phyloP scores from a whole-genome alignment of 2,113 vertebrate species.

The Lamprotornis superbus region DNA sequence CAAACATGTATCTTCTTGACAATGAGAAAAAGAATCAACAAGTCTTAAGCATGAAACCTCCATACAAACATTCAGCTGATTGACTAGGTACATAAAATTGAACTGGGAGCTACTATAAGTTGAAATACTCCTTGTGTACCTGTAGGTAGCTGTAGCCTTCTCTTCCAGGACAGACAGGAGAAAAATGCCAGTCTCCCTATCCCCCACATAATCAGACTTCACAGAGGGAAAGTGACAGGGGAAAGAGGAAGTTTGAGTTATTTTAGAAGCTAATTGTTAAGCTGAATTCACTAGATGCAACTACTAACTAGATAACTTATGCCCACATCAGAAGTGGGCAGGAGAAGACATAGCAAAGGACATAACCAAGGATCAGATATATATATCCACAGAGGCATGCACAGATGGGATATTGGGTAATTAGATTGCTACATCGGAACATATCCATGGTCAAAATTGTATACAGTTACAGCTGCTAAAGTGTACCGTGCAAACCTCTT shows the following conservation, averaged over 20 bases:
- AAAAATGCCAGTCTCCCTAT: background rate
- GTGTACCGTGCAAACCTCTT: background rate
- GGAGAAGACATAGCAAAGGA: background rate
- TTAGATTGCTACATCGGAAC: background rate
- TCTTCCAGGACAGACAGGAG: background rate
- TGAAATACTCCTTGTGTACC: background rate
- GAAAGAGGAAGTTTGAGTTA: background rate
- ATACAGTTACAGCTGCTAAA: background rate
- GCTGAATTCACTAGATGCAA: background rate
- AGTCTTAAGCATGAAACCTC: background rate
- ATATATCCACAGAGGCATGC: fast-evolving
- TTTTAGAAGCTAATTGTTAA: background rate
- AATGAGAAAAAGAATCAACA: background rate
- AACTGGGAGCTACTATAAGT: background rate
- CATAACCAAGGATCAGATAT: background rate
- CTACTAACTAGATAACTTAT: background rate
- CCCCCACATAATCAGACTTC: background rate
- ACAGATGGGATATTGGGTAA: background rate
- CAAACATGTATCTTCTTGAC: background rate
- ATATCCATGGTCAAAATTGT: background rate
- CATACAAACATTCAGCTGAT: background rate
- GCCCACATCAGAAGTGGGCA: background rate
- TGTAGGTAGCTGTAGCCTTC: background rate
- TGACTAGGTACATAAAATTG: background rate
- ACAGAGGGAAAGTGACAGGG: background rate